A percentile compares a stretch with the other conserved stretches of the same genome.
phyloP scores from a whole-genome alignment of 2,797 vertebrate species.

The Catharus ustulatus region DNA sequence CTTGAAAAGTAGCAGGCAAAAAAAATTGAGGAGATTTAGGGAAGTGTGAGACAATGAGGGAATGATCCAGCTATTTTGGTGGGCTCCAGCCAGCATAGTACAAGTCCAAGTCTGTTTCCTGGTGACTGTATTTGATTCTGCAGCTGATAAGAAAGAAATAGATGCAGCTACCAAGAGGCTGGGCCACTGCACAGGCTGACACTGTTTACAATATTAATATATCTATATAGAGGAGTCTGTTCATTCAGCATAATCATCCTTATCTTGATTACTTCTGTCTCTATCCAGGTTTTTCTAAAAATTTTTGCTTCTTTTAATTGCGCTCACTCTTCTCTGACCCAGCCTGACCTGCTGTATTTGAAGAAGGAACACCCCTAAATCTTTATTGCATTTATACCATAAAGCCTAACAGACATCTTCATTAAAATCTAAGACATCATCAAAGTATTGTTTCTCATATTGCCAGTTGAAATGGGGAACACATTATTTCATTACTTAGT shows the following conservation, averaged over 20 bases:
- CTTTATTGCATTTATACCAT: background rate
- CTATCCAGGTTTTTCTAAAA: background rate
- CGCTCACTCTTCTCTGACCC: background rate
- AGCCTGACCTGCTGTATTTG: background rate
- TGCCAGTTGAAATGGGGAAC: background rate
- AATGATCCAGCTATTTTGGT: background rate
- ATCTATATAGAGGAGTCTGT: background rate
- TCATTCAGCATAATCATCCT: background rate
- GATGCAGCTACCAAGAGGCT: background rate
- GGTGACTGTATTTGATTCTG: conserved; percentile 18
- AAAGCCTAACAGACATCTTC: background rate
- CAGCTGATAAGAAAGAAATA: conserved; percentile 13
- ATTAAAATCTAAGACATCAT: conserved; percentile 2
- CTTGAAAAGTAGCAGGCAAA: background rate
- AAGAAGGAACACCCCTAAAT: background rate
- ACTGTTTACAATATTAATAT: background rate
- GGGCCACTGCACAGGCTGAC: background rate
- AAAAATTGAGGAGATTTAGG: background rate
- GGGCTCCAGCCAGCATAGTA: background rate
- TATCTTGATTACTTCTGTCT: background rate
- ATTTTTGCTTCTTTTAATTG: background rate
- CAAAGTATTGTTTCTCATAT: background rate
- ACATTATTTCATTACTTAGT: background rate
- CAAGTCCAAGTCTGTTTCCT: background rate
- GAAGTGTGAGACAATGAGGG: background rate